Evolutionary conservation across 2,113 vertebrate genomes (phyloP).

Genomic region (Catagonus wagneri): DNA sequence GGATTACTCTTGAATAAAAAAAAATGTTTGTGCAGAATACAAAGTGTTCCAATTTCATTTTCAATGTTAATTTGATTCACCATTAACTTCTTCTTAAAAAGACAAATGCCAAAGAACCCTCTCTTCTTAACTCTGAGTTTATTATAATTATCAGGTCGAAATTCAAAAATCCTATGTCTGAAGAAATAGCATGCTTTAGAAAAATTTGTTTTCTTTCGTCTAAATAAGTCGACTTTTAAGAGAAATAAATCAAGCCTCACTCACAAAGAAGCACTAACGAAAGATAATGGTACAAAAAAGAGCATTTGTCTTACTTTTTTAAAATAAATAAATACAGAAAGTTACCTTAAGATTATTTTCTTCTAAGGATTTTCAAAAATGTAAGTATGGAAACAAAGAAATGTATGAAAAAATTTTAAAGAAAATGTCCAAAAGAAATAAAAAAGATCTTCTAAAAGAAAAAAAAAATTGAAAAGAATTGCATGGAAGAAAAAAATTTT

Average conservation of each 20-base stretch:
- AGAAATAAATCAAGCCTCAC: not conserved
- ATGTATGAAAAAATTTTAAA: not conserved
- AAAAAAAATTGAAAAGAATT: not conserved
- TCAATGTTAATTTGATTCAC: not conserved
- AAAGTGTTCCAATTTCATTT: not conserved
- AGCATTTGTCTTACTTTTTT: not conserved
- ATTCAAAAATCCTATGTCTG: not conserved
- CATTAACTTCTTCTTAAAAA: not conserved
- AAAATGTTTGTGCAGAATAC: not conserved
- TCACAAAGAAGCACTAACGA: not conserved
- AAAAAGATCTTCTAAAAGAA: not conserved
- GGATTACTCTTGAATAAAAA: conserved; percentile 15
- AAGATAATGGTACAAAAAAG: not conserved
- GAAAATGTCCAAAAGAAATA: not conserved
- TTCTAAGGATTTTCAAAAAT: not conserved
- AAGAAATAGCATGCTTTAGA: not conserved
- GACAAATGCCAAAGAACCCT: not conserved
- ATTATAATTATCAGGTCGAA: not conserved
- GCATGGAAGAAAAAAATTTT: not conserved
- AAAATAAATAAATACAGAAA: not conserved
- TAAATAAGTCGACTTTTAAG: not conserved
- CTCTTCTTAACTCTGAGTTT: not conserved
- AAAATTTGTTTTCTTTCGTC: not conserved
- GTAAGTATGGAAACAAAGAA: not conserved
- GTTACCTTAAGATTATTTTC: not conserved